Percentiles rank a stretch among this genome's conserved stretches.
Evolutionary conservation across 2,797 vertebrate species (phyloP).

Genomic region (Poeciliopsis infans): DNA sequence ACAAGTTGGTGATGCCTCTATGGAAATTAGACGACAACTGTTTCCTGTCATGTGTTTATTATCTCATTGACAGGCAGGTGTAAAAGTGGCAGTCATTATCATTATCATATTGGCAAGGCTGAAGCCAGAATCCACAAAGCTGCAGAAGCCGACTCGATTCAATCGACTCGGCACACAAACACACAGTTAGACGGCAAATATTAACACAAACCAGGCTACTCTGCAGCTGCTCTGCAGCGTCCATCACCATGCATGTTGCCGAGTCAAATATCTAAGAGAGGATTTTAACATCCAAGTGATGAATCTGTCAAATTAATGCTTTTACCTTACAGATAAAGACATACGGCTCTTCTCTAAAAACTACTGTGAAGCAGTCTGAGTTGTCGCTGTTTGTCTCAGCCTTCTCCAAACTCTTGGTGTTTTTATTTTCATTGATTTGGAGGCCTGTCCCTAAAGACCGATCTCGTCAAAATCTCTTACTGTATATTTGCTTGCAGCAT

Average conservation of each 20-base stretch:
- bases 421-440: background rate
- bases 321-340: background rate
- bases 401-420: background rate
- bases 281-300: background rate
- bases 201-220: background rate
- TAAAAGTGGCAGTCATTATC: background rate
- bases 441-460: slow-evolving; percentile 17
- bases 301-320: background rate
- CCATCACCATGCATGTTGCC: background rate
- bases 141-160: background rate
- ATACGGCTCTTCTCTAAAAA: background rate
- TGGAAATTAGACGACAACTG: background rate
- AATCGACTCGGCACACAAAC: background rate
- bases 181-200: background rate
- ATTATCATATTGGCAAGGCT: background rate
- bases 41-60: background rate
- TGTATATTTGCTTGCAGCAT: slow-evolving; percentile 27
- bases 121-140: background rate
- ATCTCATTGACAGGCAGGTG: background rate
- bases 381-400: background rate
- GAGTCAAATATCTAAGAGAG: background rate
- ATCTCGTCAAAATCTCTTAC: slow-evolving; percentile 19
- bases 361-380: background rate
- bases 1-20: background rate
- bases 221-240: background rate